Evolutionary conservation across 2,113 vertebrate species (phyloP).

Genomic region (Paradisaea rubra): DNA sequence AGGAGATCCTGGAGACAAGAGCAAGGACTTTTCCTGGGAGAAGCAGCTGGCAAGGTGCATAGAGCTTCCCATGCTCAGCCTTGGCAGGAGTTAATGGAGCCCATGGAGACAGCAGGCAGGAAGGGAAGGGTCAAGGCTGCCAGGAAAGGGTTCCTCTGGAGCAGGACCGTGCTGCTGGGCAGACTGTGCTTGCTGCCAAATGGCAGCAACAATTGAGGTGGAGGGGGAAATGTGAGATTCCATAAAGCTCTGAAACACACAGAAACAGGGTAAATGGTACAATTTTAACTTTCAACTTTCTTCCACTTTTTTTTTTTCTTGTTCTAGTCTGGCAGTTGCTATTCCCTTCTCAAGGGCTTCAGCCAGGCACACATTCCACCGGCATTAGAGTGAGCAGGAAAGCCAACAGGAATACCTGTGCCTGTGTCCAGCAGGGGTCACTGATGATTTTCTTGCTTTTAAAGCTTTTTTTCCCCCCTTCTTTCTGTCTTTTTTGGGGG

Average conservation of each 20-base stretch:
- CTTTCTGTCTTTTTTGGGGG: neutral
- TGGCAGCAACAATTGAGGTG: neutral
- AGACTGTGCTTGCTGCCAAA: neutral
- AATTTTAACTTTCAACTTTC: neutral
- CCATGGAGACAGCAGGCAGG: neutral
- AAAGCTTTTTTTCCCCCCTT: neutral
- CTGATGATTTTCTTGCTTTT: neutral
- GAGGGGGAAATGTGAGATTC: rapidly evolving
- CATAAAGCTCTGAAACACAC: neutral
- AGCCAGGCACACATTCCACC: neutral
- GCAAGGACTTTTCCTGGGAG: neutral
- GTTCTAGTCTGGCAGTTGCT: neutral
- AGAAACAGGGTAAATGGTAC: neutral
- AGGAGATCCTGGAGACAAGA: neutral
- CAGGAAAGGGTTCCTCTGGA: neutral
- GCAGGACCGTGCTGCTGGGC: neutral
- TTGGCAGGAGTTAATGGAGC: neutral
- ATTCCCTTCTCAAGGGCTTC: neutral
- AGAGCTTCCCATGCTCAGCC: neutral
- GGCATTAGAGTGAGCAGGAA: rapidly evolving
- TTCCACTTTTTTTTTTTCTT: neutral
- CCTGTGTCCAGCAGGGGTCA: neutral
- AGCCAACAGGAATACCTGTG: neutral
- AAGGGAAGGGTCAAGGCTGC: neutral
- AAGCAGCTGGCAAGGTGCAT: neutral